A percentile compares a stretch with the other conserved stretches of the same genome.
Evolutionary conservation across 2,113 vertebrate genomes (phyloP).

Genomic region (Scalopus aquaticus): DNA sequence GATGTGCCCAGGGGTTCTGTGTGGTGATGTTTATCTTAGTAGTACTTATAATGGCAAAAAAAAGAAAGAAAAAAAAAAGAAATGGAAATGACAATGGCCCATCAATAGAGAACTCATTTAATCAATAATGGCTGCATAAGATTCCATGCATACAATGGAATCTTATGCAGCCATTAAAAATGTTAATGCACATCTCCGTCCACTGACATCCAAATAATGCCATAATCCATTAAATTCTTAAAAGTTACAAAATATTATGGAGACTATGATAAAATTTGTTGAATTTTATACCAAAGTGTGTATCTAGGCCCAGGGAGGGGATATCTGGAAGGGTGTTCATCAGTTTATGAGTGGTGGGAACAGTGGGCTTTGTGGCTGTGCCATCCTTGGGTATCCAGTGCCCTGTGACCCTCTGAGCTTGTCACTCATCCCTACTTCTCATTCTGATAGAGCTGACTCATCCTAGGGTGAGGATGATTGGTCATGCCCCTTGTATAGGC

Average conservation of each 20-base stretch:
- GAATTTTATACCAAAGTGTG: background rate
- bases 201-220: background rate
- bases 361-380: background rate
- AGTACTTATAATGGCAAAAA: background rate
- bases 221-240: background rate
- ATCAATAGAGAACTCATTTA: background rate
- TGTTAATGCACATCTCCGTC: background rate
- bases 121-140: background rate
- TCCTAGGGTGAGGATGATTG: background rate
- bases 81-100: background rate
- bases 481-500: background rate
- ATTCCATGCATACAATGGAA: slow-evolving; percentile 24
- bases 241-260: background rate
- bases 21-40: slow-evolving; percentile 26
- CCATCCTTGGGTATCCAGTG: background rate
- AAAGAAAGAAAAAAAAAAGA: background rate
- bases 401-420: background rate
- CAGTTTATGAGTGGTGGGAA: background rate
- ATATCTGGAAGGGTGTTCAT: background rate
- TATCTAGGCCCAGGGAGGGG: background rate
- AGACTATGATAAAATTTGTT: background rate
- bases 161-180: slow-evolving; percentile 33
- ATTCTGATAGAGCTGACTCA: background rate
- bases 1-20: background rate
- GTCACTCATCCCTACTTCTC: background rate